A percentile compares a stretch with the other conserved stretches of the same genome.
These are phyloP conservation scores for Cheilosia vernalis DNA, from an alignment of 2,888 invertebrate genomes.

Conservation along the genomic window DNA sequence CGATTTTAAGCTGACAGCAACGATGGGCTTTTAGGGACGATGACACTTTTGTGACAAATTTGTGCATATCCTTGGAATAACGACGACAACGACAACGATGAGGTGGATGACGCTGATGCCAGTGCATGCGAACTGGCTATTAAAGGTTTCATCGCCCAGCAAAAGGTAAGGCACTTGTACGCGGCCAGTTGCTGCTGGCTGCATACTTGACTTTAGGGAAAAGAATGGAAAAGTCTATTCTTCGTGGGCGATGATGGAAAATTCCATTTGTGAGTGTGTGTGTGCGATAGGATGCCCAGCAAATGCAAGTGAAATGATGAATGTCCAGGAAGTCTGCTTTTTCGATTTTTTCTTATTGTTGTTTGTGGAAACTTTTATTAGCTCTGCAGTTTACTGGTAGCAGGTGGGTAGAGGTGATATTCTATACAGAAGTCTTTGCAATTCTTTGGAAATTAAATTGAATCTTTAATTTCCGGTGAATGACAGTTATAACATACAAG, in stretches of 20 bases:
- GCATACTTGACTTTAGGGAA: slow-evolving; percentile 39
- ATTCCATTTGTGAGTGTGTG: neutral
- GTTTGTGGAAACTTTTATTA: neutral
- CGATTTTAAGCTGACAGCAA: slow-evolving; percentile 75
- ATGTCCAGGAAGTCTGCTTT: slow-evolving; percentile 34
- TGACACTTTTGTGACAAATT: slow-evolving; percentile 74
- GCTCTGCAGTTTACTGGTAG: no score
- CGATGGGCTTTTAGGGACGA: slow-evolving; percentile 74
- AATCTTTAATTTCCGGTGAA: slow-evolving; percentile 61
- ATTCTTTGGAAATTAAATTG: slow-evolving; percentile 19
- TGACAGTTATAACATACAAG: slow-evolving; percentile 4
- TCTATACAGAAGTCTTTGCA: neutral
- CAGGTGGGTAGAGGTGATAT: neutral
- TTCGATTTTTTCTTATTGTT: slow-evolving; percentile 8
- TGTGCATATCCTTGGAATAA: slow-evolving; percentile 75
- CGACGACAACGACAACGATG: slow-evolving; percentile 34
- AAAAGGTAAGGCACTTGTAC: slow-evolving; percentile 29
- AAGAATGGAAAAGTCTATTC: slow-evolving; percentile 36
- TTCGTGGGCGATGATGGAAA: neutral
- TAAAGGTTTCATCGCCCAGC: neutral
- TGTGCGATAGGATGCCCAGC: slow-evolving; percentile 7
- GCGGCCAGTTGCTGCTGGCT: slow-evolving; percentile 10
- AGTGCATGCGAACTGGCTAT: slow-evolving; percentile 35
- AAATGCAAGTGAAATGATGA: slow-evolving; percentile 39
- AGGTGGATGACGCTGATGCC: slow-evolving; percentile 26